These are phyloP conservation scores for Triplophysa rosa DNA, from an alignment of 2,113 vertebrate genomes.

Conservation along the genomic window DNA sequence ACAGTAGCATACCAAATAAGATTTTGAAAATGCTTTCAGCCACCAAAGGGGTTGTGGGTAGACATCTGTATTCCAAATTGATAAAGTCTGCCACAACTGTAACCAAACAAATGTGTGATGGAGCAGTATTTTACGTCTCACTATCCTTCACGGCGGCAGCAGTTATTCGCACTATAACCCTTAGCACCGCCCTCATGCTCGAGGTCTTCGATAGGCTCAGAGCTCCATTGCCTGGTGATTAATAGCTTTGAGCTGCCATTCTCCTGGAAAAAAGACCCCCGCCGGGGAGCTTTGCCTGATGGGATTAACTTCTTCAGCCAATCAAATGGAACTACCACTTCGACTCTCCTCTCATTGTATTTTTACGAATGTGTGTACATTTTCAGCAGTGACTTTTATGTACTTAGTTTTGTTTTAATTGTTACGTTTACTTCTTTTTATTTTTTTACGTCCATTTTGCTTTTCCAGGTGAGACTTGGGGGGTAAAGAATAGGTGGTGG, in stretches of 20 bases:
- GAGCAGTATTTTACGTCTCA: slow-evolving; percentile 11
- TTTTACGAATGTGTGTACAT: slow-evolving; percentile 81
- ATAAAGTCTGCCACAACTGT: slow-evolving; percentile 56
- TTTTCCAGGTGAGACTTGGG: slow-evolving; percentile 72
- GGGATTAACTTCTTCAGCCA: slow-evolving; percentile 69
- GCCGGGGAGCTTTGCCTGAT: slow-evolving; percentile 66
- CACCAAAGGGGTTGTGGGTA: slow-evolving; percentile 71
- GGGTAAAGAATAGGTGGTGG: slow-evolving; percentile 70
- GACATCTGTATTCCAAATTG: slow-evolving; percentile 66
- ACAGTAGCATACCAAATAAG: slow-evolving; percentile 52
- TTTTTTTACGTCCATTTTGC: slow-evolving; percentile 65
- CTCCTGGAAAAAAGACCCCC: slow-evolving; percentile 63
- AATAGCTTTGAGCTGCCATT: slow-evolving; percentile 71
- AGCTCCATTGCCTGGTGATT: slow-evolving; percentile 64
- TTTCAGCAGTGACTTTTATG: slow-evolving; percentile 78
- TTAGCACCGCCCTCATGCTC: slow-evolving; percentile 9
- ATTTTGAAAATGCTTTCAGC: slow-evolving; percentile 59
- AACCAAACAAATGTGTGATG: slow-evolving; percentile 67
- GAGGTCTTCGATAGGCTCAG: slow-evolving; percentile 55
- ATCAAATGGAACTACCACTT: slow-evolving; percentile 76
- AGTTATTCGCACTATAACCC: not conserved
- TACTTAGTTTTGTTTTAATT: slow-evolving; percentile 74
- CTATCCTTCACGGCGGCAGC: not conserved
- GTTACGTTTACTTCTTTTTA: slow-evolving; percentile 51
- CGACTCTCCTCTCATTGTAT: slow-evolving; percentile 73